Evolutionary conservation across 2,797 vertebrate genomes (phyloP).

Genomic region (Coracias cyanogaster): DNA sequence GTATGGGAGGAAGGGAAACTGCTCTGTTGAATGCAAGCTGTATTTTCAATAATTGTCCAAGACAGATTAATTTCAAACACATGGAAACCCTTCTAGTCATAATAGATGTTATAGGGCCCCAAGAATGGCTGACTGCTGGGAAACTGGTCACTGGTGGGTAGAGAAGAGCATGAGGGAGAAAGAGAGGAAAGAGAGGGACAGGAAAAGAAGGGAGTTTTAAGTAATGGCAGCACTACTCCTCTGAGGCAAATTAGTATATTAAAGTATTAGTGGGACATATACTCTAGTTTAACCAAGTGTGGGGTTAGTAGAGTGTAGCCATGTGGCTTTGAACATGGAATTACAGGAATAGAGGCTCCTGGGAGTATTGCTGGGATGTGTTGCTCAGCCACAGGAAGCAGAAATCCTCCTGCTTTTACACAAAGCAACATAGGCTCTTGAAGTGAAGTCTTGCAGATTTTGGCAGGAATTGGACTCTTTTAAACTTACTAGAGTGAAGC

Average conservation of each 20-base stretch:
- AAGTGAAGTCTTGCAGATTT: background rate
- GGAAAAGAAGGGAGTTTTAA: background rate
- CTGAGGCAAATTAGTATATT: background rate
- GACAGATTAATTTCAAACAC: background rate
- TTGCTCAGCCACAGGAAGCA: background rate
- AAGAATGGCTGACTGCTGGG: fast-evolving
- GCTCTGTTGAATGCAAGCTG: background rate
- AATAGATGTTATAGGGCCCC: background rate
- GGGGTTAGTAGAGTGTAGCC: background rate
- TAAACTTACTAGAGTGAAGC: background rate
- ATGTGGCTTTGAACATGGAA: fast-evolving
- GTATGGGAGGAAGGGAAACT: background rate
- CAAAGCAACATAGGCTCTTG: background rate
- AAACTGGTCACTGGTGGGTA: background rate
- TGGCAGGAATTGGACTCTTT: background rate
- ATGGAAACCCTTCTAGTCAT: background rate
- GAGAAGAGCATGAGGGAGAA: background rate
- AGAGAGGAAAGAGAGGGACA: background rate
- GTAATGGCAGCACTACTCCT: background rate
- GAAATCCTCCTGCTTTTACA: background rate
- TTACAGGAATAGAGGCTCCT: background rate
- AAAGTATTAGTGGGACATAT: background rate
- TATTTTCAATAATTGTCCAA: background rate
- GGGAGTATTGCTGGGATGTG: background rate
- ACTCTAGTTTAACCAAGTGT: fast-evolving